Evolutionary conservation across 2,113 vertebrate genomes (phyloP), one percentile per base, ranked within the genome.

Genomic region (Petroica traversi): DNA sequence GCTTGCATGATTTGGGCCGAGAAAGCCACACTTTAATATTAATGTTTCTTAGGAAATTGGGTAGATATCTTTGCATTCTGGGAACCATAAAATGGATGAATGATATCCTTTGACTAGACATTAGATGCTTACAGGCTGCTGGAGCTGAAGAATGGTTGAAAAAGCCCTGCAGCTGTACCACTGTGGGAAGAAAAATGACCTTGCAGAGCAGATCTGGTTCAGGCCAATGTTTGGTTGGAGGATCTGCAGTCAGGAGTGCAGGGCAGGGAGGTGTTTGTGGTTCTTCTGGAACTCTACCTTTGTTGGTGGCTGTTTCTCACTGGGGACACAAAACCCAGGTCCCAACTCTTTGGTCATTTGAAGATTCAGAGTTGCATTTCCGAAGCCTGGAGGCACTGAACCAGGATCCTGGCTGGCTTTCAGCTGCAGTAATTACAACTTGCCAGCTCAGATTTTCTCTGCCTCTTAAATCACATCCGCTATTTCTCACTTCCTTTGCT

Each of bases 21-120:
- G 88, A 93, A 91, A 91, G 83, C 88, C 69, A 45, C 82, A 43
- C 79, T 95, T 94, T 71, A 92, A 83, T 95, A 96, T 95, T 93
- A 92, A 93, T 94, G 66, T 87, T 89, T 94, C 79, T 69, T 92
- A 92, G 96, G 90, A 95, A 96, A 94, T 79, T 89, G 85, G 59
- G 62, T 78, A 82, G 92, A 48, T 96, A 75, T 57, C 91, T 85
- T 87, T 92, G 88, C 86, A 87, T 96, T 93, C 72, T 95, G 93
- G 73, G 86, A 93, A 81, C 64, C 59, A n/a, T 92, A 74, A 93
- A 90, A 82, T 34, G 58, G 66, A 92, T 96, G 92, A 94, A 82
- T 94, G 73, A 92, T 96, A 76, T 86, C 57, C 73, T 75, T 46
- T 91, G 79, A 57, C 64, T 68, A 68, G 83, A 43, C 38, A 28